These are phyloP conservation scores for Peribatodes rhomboidaria DNA, from an alignment of 2,888 invertebrate species.

Conservation along the genomic window DNA sequence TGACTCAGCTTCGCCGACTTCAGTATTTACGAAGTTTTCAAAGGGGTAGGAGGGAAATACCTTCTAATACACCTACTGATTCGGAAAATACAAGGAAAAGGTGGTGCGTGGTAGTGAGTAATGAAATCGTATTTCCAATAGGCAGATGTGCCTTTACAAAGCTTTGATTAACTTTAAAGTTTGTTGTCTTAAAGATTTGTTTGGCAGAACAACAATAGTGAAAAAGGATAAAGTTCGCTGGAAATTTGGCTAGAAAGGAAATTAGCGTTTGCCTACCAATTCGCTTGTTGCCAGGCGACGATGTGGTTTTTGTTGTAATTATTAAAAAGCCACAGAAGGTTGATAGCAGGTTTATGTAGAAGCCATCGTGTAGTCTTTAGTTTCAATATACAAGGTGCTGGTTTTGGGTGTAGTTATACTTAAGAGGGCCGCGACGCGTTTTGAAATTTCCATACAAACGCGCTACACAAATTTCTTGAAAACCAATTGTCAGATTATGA, in stretches of 20 bases:
- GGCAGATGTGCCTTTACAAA: constrained; percentile 34
- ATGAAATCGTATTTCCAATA: constrained; percentile 45
- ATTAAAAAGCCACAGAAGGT: neutral
- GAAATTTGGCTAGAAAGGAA: neutral
- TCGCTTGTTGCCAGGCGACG: no score
- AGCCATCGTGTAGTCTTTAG: no score
- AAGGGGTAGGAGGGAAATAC: constrained; percentile 73
- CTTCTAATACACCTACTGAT: constrained; percentile 61
- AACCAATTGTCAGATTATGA: no score
- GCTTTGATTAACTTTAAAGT: constrained; percentile 33
- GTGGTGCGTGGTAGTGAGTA: constrained; percentile 69
- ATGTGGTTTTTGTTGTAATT: no score
- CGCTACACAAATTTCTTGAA: no score
- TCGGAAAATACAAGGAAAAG: constrained; percentile 78
- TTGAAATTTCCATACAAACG: no score
- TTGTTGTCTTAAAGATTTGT: constrained; percentile 22
- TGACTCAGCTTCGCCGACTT: constrained; percentile 61
- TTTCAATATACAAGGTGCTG: no score
- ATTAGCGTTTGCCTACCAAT: no score
- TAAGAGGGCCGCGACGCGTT: no score
- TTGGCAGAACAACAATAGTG: constrained; percentile 10
- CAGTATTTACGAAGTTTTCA: constrained; percentile 65
- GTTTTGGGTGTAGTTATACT: no score
- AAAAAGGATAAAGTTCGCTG: neutral
- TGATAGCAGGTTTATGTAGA: no score